phyloP scores from a whole-genome alignment of 2,888 invertebrate species.

The Andrena camellia region DNA sequence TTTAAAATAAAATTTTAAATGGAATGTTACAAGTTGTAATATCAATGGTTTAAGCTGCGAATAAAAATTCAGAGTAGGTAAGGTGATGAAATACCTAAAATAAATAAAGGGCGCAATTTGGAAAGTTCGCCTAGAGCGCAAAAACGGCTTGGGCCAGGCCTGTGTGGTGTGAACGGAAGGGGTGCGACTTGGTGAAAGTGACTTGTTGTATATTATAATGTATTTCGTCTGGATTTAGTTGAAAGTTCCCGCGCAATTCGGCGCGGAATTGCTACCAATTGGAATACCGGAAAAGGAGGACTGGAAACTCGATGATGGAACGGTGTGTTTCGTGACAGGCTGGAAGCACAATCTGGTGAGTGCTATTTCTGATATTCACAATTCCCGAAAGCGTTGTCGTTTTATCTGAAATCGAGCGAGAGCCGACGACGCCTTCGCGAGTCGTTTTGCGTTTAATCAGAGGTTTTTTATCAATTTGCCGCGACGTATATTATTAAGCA shows the following conservation, averaged over 20 bases:
- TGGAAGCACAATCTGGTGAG: slow-evolving; percentile 62
- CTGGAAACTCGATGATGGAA: slow-evolving; percentile 55
- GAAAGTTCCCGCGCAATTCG: slow-evolving; percentile 64
- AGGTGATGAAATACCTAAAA: no score
- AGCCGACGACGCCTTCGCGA: neutral
- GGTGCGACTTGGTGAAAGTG: neutral
- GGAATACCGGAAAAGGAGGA: slow-evolving; percentile 63
- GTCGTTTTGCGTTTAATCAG: neutral
- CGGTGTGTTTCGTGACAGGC: slow-evolving; percentile 65
- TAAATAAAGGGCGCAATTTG: no score
- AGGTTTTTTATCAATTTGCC: neutral
- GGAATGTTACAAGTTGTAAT: no score
- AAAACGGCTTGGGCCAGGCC: no score
- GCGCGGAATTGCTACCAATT: slow-evolving; percentile 69
- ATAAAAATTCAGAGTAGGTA: no score
- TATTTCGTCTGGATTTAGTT: slow-evolving; percentile 57
- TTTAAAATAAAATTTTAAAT: no score
- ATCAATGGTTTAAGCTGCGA: no score
- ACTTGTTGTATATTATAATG: slow-evolving; percentile 4
- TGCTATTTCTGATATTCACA: slow-evolving; percentile 7
- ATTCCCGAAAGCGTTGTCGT: slow-evolving; percentile 1
- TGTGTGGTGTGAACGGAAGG: no score
- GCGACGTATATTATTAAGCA: neutral
- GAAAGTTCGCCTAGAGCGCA: no score
- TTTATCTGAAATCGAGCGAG: neutral